phyloP scores from a whole-genome alignment of 2,888 invertebrate genomes.

The Rotaria magnacalcarata region DNA sequence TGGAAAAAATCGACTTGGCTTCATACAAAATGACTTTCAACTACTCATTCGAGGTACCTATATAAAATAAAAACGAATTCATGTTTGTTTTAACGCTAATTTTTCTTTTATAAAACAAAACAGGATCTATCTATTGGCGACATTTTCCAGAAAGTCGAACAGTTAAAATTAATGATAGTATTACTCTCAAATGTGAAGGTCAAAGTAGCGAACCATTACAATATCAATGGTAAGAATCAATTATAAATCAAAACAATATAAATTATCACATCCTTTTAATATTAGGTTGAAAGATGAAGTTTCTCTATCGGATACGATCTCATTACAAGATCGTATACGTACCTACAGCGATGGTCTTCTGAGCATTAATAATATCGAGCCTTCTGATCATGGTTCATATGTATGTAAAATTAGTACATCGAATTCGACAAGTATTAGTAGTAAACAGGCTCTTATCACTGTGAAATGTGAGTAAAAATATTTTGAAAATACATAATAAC shows the following conservation, averaged over 20 bases:
- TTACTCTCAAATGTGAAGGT: conserved; percentile 5
- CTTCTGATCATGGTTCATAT: background rate
- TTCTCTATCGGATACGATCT: background rate
- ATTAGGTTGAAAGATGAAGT: background rate
- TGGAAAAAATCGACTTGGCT: conserved; percentile 3
- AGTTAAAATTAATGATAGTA: background rate
- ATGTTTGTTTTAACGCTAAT: background rate
- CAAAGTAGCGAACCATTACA: conserved; percentile 6
- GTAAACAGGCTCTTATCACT: background rate
- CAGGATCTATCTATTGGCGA: conserved; percentile 21
- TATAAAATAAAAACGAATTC: background rate
- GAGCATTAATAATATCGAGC: background rate
- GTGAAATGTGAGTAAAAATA: background rate
- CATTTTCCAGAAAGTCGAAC: background rate
- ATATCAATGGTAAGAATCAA: background rate
- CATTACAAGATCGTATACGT: background rate
- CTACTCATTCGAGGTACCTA: background rate
- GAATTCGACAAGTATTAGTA: background rate
- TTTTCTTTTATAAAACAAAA: background rate
- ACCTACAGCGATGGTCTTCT: conserved; percentile 19
- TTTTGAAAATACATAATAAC: no score
- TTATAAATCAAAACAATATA: background rate
- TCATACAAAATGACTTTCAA: conserved; percentile 9
- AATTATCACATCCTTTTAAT: background rate
- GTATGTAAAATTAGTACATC: background rate